Conservation (phyloP, 2,888 invertebrate genomes). For the Cistogaster globosa region DNA sequence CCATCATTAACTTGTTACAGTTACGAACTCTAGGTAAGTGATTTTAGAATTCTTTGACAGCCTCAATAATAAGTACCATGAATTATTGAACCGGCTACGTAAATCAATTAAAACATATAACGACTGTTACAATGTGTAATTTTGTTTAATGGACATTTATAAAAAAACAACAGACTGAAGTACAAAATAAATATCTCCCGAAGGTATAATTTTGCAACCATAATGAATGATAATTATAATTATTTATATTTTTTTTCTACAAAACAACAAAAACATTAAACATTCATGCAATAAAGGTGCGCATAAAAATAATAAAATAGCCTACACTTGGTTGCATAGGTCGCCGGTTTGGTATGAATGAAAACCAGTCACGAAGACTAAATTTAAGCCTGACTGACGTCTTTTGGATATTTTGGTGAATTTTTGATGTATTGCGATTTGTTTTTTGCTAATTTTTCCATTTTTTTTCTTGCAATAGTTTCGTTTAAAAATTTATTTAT, state of each 20-base stretch:
- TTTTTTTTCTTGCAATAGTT: too few relatives aligned
- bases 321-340: too few relatives aligned
- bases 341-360: too few relatives aligned
- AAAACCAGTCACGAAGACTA: too few relatives aligned
- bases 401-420: too few relatives aligned
- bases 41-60: too few relatives aligned
- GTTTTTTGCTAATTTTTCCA: too few relatives aligned
- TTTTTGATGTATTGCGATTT: too few relatives aligned
- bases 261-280: background rate
- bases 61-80: background rate
- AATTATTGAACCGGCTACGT: background rate
- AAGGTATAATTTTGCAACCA: conserved; percentile 62
- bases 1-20: too few relatives aligned
- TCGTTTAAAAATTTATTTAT: too few relatives aligned
- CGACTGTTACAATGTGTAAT: conserved; percentile 26
- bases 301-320: background rate
- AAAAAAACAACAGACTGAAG: conserved; percentile 38
- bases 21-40: too few relatives aligned
- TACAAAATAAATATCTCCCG: conserved; percentile 55
- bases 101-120: conserved; percentile 29
- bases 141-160: conserved; percentile 55
- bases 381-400: too few relatives aligned
- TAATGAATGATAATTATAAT: conserved; percentile 66
- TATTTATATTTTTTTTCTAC: conserved; percentile 45
- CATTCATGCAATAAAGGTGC: background rate